Conservation (phyloP, 2,113 vertebrate genomes). For the Scatophagus argus region DNA sequence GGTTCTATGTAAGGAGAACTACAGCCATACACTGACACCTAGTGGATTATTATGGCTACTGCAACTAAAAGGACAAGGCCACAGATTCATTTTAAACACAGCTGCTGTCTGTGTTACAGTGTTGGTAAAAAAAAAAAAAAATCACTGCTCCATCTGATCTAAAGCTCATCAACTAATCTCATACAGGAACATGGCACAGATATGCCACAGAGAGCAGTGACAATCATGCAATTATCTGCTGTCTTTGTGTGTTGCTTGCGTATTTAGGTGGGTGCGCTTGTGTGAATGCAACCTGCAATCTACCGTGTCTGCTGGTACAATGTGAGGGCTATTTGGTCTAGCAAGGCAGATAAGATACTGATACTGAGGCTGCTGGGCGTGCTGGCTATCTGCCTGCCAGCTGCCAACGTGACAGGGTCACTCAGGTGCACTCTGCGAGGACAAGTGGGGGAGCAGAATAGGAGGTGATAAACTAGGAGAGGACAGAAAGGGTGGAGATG, state of each 20-base stretch:
- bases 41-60: conserved; percentile 44
- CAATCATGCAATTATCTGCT: conserved; percentile 41
- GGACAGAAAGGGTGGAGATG: conserved; percentile 45
- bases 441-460: conserved; percentile 55
- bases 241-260: conserved; percentile 16
- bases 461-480: conserved; percentile 51
- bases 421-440: conserved; percentile 69
- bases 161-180: conserved; percentile 47
- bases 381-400: conserved; percentile 58
- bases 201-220: conserved; percentile 18
- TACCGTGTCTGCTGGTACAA: conserved; percentile 32
- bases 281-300: conserved; percentile 52
- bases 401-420: conserved; percentile 55
- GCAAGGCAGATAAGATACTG: conserved; percentile 62
- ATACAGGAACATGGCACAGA: conserved; percentile 15
- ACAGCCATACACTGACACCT: conserved; percentile 65
- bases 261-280: conserved; percentile 14
- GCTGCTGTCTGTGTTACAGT: background rate
- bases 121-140: background rate
- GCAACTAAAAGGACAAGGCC: background rate
- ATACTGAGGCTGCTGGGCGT: conserved; percentile 50
- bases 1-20: background rate
- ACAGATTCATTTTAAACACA: conserved; percentile 18
- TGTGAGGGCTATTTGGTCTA: conserved; percentile 65
- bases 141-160: conserved; percentile 48